Base-by-base conservation (phyloP, 2,797 vertebrate genomes). In the Siniperca obscura region DNA sequence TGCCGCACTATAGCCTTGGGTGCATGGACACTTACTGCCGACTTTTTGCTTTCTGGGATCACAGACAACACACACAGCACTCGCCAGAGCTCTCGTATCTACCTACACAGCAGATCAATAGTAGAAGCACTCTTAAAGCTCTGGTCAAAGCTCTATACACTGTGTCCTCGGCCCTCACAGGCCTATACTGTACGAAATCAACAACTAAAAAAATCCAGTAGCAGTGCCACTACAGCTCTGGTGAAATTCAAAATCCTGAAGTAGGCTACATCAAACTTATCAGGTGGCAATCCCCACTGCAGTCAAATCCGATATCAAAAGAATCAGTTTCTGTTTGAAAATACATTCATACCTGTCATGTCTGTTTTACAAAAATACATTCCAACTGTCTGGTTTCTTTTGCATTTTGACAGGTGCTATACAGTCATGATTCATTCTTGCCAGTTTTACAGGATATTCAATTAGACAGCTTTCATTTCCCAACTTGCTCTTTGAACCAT, bases 21-120 rank as follows among this genome's bases (percentile, higher is more conserved):
- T 80, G 84, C 76, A 76, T 84, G 87, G 76, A 77, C 78, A 85
- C 76, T 87, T 87, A 78, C 74, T n/a, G 60, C 80, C 7, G 66
- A 74, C 64, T 84, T 74, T 81, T 25, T 84, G 61, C 86, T 86
- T 79, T 71, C 42, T 74, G 69, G 83, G 73, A 86, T 87, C 79
- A 59, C 71, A 78, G 65, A 81, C 46, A 46, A 65, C 71, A 74
- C 75, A 81, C 73, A 53, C 68, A 70, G 65, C 38, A 59, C 60
- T 74, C 48, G 2, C 42, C 76, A 60, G 53, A 78, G 61, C 59
- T 57, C 85, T 89, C 12, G 25, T 81, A 85, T 86, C 73, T 52
- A 75, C 89, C 85, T 64, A 70, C 61, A 78, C 67, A 78, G 82
- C 61, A 74, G 78, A 92, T 90, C 87, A 84, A 90, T 86, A 90